Conservation (phyloP, 2,888 invertebrate genomes). For the Schizotus pectinicornis region DNA sequence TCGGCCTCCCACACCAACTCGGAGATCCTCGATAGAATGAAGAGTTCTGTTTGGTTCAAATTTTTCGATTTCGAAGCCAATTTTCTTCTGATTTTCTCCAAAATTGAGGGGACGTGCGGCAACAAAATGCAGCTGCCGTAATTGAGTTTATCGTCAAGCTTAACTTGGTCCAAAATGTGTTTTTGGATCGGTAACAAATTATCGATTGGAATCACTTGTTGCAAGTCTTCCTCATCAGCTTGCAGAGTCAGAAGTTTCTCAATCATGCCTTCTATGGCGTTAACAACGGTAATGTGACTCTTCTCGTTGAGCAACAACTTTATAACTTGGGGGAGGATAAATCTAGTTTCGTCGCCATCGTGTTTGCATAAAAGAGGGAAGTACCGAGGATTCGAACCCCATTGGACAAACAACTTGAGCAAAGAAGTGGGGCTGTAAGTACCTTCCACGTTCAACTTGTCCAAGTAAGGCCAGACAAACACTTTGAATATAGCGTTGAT, state of each 20-base stretch:
- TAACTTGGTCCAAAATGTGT: slow-evolving; percentile 46
- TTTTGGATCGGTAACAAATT: slow-evolving; percentile 55
- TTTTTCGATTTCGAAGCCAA: slow-evolving; percentile 66
- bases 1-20: slow-evolving; percentile 73
- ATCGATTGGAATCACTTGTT: slow-evolving; percentile 52
- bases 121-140: slow-evolving; percentile 76
- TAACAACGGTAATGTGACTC: slow-evolving; percentile 69
- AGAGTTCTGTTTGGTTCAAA: slow-evolving; percentile 72
- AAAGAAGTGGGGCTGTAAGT: slow-evolving; percentile 83
- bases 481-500: slow-evolving; percentile 77
- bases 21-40: slow-evolving; percentile 78
- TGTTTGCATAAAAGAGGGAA: slow-evolving; percentile 73
- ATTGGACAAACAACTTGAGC: slow-evolving; percentile 77
- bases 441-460: slow-evolving; percentile 79
- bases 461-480: slow-evolving; percentile 81
- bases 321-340: slow-evolving; percentile 72
- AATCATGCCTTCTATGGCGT: slow-evolving; percentile 74
- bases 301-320: slow-evolving; percentile 74
- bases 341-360: slow-evolving; percentile 58
- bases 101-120: slow-evolving; percentile 74
- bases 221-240: slow-evolving; percentile 64
- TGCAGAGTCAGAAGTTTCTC: slow-evolving; percentile 74
- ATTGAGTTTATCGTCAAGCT: slow-evolving; percentile 63
- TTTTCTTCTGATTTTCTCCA: slow-evolving; percentile 72
- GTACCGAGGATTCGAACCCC: slow-evolving; percentile 82